Percentiles rank a stretch among this genome's conserved stretches.
These are phyloP conservation scores for Cirrhinus mrigala DNA, from an alignment of 2,797 vertebrate genomes.

Conservation along the genomic window DNA sequence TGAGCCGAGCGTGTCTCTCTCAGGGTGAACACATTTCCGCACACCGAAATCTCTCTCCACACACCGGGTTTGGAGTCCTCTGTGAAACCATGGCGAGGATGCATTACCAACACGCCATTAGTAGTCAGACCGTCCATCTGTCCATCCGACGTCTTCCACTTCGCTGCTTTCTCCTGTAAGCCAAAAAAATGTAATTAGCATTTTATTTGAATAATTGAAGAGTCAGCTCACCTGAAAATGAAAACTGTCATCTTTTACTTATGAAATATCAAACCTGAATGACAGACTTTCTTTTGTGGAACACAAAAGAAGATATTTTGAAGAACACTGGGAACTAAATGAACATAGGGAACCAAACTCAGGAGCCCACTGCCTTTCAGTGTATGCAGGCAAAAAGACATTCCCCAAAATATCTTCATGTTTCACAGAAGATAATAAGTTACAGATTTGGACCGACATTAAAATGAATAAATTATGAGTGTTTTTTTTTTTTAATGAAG, in stretches of 20 bases:
- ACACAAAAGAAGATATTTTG: neutral
- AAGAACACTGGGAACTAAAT: neutral
- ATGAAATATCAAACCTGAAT: neutral
- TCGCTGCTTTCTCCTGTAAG: slow-evolving; percentile 94
- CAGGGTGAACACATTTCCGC: slow-evolving; percentile 95
- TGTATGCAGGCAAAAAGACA: neutral
- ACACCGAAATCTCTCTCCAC: slow-evolving; percentile 98
- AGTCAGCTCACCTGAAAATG: neutral
- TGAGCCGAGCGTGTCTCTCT: slow-evolving; percentile 96
- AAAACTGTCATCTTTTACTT: neutral
- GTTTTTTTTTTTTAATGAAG: too few relatives aligned
- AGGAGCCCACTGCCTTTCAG: neutral
- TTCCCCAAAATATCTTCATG: neutral
- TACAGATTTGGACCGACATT: neutral
- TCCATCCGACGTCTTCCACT: slow-evolving; percentile 94
- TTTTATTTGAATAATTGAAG: neutral
- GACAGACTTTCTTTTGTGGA: neutral
- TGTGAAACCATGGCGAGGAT: slow-evolving; percentile 93
- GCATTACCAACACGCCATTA: slow-evolving; percentile 98
- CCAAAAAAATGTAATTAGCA: neutral
- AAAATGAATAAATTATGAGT: neutral
- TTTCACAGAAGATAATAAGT: neutral
- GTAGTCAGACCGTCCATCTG: slow-evolving; percentile 99
- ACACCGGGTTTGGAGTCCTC: slow-evolving; percentile 98
- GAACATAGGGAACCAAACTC: neutral